These are phyloP conservation scores for Bombus confusus DNA, from an alignment of 1,140 invertebrate genomes.

Conservation along the genomic window DNA sequence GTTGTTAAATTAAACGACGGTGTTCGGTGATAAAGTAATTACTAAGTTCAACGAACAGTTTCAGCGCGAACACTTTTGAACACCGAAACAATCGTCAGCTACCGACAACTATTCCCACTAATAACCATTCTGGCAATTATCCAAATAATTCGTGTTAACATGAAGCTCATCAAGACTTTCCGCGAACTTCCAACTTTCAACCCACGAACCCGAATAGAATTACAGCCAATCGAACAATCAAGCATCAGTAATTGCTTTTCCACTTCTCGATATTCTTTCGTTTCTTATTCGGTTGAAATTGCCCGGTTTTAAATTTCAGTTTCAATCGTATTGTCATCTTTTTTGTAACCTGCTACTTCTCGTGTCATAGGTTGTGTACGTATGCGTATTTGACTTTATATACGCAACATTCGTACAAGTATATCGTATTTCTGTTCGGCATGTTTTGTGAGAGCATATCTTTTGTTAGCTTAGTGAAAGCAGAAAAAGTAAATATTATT, in stretches of 20 bases:
- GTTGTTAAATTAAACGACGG: not conserved
- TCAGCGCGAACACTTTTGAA: not conserved
- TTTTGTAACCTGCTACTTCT: no score
- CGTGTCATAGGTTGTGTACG: no score
- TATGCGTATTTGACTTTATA: no score
- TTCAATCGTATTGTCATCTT: not conserved
- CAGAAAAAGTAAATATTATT: no score
- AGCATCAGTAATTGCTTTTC: conserved; percentile 10
- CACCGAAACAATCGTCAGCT: conserved; percentile 22
- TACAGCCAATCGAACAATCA: conserved; percentile 22
- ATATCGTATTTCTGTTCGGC: no score
- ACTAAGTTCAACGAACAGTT: conserved; percentile 30
- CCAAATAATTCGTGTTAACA: conserved; percentile 48
- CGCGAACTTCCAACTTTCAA: conserved; percentile 17
- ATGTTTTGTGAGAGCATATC: no score
- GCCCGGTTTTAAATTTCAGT: not conserved
- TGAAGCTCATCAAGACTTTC: conserved; percentile 39
- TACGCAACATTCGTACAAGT: no score
- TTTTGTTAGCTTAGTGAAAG: no score
- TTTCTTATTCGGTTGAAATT: not conserved
- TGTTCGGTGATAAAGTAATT: conserved; percentile 41
- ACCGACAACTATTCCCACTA: conserved; percentile 7
- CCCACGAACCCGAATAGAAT: conserved; percentile 9
- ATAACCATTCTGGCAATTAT: conserved; percentile 47
- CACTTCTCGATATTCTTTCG: not conserved